Percentiles rank a stretch among this genome's conserved stretches.
Conservation (phyloP, 2,797 vertebrate species). For the Scarus forsteni region DNA sequence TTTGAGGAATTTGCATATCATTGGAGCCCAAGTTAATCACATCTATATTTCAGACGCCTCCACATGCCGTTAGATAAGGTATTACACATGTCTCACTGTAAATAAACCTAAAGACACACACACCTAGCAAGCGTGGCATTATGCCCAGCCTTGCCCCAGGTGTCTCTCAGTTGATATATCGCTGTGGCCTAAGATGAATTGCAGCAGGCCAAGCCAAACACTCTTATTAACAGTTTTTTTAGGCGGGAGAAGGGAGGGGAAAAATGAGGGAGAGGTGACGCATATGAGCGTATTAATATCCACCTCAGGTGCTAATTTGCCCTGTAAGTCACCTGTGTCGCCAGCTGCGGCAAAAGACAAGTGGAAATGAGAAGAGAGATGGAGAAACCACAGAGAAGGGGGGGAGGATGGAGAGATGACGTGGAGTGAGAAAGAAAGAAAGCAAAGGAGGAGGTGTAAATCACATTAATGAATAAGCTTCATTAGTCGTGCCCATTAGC, state of each 20-base stretch:
- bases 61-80: constrained; percentile 29
- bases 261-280: constrained; percentile 32
- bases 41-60: not conserved
- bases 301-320: constrained; percentile 59
- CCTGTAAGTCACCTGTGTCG: constrained; percentile 61
- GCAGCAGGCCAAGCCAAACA: constrained; percentile 48
- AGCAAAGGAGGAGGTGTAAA: constrained; percentile 55
- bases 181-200: constrained; percentile 55
- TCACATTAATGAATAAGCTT: constrained; percentile 70
- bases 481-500: constrained; percentile 70
- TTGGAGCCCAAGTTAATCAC: constrained; percentile 5
- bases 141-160: constrained; percentile 58
- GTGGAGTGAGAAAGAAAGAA: constrained; percentile 35
- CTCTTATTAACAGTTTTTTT: constrained; percentile 66
- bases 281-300: constrained; percentile 57
- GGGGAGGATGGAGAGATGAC: constrained; percentile 8
- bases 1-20: constrained; percentile 11
- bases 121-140: constrained; percentile 35
- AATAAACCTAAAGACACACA: constrained; percentile 51
- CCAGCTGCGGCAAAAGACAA: constrained; percentile 39
- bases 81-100: constrained; percentile 45
- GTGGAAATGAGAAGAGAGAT: constrained; percentile 42
- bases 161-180: constrained; percentile 62
- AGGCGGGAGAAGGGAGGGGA: too few relatives aligned
- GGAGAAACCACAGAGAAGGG: constrained; percentile 1